Evolutionary conservation across 2,113 vertebrate species (phyloP), one percentile per base, ranked within the genome.

Genomic region (Chunga burmeisteri): DNA sequence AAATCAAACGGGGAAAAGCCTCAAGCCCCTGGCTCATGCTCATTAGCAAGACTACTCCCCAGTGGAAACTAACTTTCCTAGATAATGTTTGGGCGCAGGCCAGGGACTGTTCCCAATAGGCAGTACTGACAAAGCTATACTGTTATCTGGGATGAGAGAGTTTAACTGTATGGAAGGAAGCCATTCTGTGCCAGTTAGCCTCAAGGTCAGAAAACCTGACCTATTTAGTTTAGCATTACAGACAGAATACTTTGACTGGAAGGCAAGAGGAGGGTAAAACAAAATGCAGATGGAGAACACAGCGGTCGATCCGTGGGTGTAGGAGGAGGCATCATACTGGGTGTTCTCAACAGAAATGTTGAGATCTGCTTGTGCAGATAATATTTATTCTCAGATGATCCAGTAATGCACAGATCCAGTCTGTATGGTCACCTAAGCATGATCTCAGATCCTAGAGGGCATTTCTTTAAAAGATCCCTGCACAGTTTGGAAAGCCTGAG

Each of bases 61-160:
- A 1, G 52, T 94, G 93, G 96, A 93, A 96, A 90, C 34, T 65
- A 68, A 73, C 70, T 68, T 91, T 85, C 74, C 62, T 65, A 86
- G 90, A 82, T 86, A 91, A 92, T 93, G 6, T 38, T 87, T 96
- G 95, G 94, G 85, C 7, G 0, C 34, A n/a, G 81, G 92, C 96
- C 95, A 97, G 81, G 58, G 66, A 82, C 81, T 96, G 87, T 93
- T 96, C 85, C 87, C 78, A 77, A 6, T 26, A 58, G 70, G 66
- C 78, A 82, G 17, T 23, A 73, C 92, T 94, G 85, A 97, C 96
- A 97, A 95, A 96, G 94, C 87, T 93, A 53, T 85, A 94, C 66
- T 96, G 93, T 97, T 96, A 94, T 80, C 62, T 61, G 53, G 62
- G 78, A 95, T 0, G 2, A 93, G 84, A 81, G 65, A 77, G 56